Evolutionary conservation across 2,888 invertebrate species (phyloP).

Genomic region (Drosophila atripex): DNA sequence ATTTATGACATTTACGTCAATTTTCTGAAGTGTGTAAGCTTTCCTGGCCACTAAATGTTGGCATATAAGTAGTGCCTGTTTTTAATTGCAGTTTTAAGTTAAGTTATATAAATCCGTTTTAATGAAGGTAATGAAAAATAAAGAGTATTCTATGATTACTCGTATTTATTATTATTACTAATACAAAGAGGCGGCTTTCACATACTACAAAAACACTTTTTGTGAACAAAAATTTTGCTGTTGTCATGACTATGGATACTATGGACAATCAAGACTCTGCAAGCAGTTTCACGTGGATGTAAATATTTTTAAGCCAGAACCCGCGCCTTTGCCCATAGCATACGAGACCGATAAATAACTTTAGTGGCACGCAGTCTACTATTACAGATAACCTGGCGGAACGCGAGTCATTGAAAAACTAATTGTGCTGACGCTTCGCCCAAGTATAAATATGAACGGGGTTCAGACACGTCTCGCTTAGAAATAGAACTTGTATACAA

Average conservation of each 20-base stretch:
- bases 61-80: no score
- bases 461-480: constrained; percentile 72
- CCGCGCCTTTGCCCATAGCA: neutral
- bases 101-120: no score
- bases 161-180: no score
- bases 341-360: constrained; percentile 3
- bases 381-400: constrained; percentile 71
- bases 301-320: neutral
- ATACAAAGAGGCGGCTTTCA: neutral
- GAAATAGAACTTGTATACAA: constrained; percentile 75
- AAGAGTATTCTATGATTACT: no score
- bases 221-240: neutral
- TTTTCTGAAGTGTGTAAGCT: no score
- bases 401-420: constrained; percentile 83
- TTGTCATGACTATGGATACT: neutral
- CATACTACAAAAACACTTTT: neutral
- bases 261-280: neutral
- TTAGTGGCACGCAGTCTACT: constrained; percentile 18
- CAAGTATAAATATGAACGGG: constrained; percentile 82
- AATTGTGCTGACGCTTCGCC: constrained; percentile 78
- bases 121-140: no score
- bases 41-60: no score
- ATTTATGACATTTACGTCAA: no score
- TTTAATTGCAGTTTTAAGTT: no score
- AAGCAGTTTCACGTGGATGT: neutral